Conservation (phyloP, 2,797 vertebrate species). For the Meda fulgida region DNA sequence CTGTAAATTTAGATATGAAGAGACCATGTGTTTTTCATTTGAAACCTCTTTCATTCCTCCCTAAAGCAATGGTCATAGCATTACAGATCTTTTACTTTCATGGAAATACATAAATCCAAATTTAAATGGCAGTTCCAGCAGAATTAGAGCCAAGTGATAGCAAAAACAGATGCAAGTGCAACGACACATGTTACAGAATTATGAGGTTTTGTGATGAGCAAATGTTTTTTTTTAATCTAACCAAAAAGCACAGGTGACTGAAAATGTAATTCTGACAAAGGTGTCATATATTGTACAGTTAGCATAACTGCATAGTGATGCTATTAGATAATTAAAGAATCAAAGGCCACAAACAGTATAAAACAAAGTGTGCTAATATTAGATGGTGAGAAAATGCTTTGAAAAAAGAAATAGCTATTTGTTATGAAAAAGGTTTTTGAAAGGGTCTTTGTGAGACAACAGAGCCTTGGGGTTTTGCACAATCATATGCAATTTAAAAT, state of each 20-base stretch:
- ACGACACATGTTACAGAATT: constrained; percentile 16
- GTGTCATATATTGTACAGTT: background rate
- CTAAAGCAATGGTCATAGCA: constrained; percentile 64
- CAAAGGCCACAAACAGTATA: background rate
- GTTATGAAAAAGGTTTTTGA: background rate
- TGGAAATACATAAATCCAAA: constrained; percentile 72
- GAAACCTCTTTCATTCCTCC: constrained; percentile 61
- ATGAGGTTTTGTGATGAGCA: constrained; percentile 6
- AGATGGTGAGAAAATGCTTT: background rate
- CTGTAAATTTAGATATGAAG: constrained; percentile 50
- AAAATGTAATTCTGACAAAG: background rate
- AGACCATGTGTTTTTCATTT: constrained; percentile 74
- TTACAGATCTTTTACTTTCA: constrained; percentile 73
- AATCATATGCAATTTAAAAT: background rate
- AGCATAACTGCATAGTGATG: background rate
- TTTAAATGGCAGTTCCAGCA: constrained; percentile 58
- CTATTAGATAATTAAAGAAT: background rate
- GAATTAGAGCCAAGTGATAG: constrained; percentile 71
- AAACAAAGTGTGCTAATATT: background rate
- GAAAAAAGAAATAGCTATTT: background rate
- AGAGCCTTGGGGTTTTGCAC: background rate
- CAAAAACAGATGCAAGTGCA: constrained; percentile 60
- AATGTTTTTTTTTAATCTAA: constrained; percentile 18
- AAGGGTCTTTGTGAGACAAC: background rate
- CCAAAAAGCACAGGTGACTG: constrained; percentile 1